phyloP scores from a whole-genome alignment of 1,140 invertebrate genomes.

The Trichonephila inaurata region DNA sequence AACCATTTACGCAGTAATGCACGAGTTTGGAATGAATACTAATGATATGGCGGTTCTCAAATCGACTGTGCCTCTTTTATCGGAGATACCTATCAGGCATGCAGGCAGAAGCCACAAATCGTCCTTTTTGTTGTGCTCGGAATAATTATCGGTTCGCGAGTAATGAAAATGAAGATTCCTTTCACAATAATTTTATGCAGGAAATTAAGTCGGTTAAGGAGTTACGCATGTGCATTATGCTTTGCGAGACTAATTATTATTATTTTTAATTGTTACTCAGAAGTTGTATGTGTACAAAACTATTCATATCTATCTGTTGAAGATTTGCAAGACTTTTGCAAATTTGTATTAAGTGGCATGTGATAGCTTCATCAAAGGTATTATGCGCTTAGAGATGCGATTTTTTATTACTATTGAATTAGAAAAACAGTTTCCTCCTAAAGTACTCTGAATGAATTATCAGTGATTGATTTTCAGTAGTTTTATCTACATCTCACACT shows the following conservation, averaged over 20 bases:
- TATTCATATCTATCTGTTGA: background rate
- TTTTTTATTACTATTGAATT: no score
- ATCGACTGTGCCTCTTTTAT: constrained; percentile 21
- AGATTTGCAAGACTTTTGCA: background rate
- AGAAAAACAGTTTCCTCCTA: no score
- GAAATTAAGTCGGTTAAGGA: constrained; percentile 11
- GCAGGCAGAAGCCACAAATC: constrained; percentile 46
- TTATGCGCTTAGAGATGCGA: no score
- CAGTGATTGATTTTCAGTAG: no score
- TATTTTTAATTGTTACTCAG: background rate
- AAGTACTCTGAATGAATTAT: no score
- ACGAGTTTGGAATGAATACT: constrained; percentile 40
- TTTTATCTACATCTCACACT: no score
- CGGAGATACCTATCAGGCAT: constrained; percentile 41
- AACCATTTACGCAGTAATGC: constrained; percentile 57
- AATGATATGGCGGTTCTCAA: constrained; percentile 35
- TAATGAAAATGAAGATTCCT: constrained; percentile 33
- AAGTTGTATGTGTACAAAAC: background rate
- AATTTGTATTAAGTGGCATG: no score
- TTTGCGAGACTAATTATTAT: background rate
- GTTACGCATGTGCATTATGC: background rate
- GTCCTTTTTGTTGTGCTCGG: constrained; percentile 28
- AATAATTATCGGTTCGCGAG: constrained; percentile 52
- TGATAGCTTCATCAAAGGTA: background rate
- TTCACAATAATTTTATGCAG: background rate